Conservation (phyloP, 2,888 invertebrate genomes). For the Lasioglossum vierecki region DNA sequence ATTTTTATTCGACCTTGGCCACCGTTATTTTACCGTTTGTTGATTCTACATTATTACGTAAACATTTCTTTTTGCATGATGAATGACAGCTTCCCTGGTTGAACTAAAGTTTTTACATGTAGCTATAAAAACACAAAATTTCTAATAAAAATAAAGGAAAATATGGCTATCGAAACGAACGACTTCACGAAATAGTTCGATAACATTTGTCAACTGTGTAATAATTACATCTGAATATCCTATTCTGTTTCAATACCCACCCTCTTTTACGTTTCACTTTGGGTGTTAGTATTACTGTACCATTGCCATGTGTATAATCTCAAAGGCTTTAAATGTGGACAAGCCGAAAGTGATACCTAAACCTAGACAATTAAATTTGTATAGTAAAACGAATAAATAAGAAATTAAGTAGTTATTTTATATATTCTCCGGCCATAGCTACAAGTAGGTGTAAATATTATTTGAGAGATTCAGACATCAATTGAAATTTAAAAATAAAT, state of each 20-base stretch:
- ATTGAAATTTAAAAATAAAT: no score
- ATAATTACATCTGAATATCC: background rate
- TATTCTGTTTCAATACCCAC: background rate
- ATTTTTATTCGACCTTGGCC: background rate
- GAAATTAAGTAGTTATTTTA: no score
- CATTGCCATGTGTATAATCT: conserved; percentile 3
- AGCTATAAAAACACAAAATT: background rate
- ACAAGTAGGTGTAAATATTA: no score
- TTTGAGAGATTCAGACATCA: no score
- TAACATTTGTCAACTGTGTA: background rate
- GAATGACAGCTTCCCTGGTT: background rate
- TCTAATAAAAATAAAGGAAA: background rate
- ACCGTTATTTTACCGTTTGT: background rate
- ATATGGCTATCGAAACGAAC: background rate
- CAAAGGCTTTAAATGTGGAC: no score
- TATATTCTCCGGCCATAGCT: no score
- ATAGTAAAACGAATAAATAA: no score
- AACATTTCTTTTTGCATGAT: background rate
- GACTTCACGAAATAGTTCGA: background rate
- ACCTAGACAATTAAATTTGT: no score
- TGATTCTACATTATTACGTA: background rate
- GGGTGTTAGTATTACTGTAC: background rate
- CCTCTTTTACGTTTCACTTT: background rate
- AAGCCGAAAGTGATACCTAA: no score
- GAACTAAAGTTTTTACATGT: background rate